Percentiles rank a stretch among this genome's conserved stretches.
These are phyloP conservation scores for Saxidomus purpurata DNA, from an alignment of 1,140 invertebrate genomes.

Conservation along the genomic window DNA sequence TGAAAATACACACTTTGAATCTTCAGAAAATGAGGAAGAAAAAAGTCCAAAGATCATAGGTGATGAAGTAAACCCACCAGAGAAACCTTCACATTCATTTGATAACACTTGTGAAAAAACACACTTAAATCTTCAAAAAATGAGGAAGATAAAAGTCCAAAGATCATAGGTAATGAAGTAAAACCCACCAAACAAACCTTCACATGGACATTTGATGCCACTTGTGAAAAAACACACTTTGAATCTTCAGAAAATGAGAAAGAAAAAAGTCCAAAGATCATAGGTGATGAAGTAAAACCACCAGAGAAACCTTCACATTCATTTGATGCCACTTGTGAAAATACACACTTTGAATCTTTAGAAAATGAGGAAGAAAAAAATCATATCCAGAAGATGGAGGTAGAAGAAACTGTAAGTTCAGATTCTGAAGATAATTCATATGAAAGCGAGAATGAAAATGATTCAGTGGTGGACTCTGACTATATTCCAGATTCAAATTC, in stretches of 20 bases:
- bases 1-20: too few species aligned
- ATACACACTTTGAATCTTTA: too few species aligned
- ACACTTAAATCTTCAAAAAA: slow-evolving; percentile 16
- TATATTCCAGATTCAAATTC: too few species aligned
- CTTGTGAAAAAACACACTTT: slow-evolving; percentile 16
- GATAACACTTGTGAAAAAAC: slow-evolving; percentile 3
- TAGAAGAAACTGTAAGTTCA: too few species aligned
- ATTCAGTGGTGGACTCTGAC: too few species aligned
- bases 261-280: not conserved
- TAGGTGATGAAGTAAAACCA: too few species aligned
- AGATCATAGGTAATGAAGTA: slow-evolving; percentile 14
- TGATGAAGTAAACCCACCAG: not conserved
- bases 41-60: slow-evolving; percentile 16
- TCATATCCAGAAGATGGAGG: too few species aligned
- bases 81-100: not conserved
- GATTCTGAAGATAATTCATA: too few species aligned
- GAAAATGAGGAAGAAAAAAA: too few species aligned
- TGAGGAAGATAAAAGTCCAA: not conserved
- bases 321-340: too few species aligned
- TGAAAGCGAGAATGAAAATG: too few species aligned
- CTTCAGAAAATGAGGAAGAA: slow-evolving; percentile 21
- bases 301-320: too few species aligned
- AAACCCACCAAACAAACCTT: not conserved
- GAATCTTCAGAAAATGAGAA: slow-evolving; percentile 16
- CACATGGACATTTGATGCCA: not conserved